These are phyloP conservation scores for Dorcus parallelipipedus DNA, from an alignment of 2,888 invertebrate species.

Conservation along the genomic window DNA sequence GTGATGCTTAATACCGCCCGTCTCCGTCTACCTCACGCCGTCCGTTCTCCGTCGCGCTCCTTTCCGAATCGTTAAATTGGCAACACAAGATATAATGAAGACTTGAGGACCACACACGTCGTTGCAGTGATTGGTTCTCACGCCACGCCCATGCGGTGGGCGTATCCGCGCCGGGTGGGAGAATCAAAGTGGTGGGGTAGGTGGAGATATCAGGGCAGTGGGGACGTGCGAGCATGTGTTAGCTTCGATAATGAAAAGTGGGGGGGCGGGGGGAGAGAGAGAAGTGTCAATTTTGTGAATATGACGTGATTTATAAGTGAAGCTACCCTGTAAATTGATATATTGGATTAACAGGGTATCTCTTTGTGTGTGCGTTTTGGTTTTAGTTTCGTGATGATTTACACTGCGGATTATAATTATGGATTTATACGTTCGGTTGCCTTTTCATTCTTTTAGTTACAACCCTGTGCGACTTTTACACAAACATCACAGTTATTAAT, in stretches of 20 bases:
- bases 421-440: too few relatives aligned
- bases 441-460: too few relatives aligned
- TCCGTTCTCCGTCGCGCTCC: constrained; percentile 23
- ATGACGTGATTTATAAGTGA: constrained; percentile 30
- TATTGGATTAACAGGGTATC: constrained; percentile 12
- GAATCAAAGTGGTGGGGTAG: constrained; percentile 8
- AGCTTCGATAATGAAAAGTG: neutral
- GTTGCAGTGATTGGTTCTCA: constrained; percentile 46
- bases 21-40: constrained; percentile 7
- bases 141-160: constrained; percentile 33
- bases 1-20: constrained; percentile 3
- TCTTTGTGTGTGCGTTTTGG: neutral
- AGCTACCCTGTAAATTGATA: constrained; percentile 20
- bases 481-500: too few relatives aligned
- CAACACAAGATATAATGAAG: constrained; percentile 49
- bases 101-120: constrained; percentile 51
- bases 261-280: neutral
- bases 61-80: constrained; percentile 48
- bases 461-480: too few relatives aligned
- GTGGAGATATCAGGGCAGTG: constrained; percentile 15
- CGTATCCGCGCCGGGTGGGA: constrained; percentile 16
- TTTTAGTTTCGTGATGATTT: neutral
- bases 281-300: constrained; percentile 26
- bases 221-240: constrained; percentile 4
- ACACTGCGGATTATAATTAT: too few relatives aligned